phyloP scores from a whole-genome alignment of 2,113 vertebrate species.

The Pituophis catenifer region DNA sequence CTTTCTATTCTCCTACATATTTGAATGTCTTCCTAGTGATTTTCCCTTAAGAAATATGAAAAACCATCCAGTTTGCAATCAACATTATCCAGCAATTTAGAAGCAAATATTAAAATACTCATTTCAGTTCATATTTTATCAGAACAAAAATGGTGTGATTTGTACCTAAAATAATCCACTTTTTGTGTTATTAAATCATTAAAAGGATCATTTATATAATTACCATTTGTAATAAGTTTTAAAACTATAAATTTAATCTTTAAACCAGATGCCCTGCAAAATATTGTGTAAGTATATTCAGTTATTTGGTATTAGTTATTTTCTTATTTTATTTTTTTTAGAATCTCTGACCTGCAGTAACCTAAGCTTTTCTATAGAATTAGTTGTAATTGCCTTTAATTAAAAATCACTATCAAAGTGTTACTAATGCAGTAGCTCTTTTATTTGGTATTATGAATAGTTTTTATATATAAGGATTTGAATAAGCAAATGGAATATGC shows the following conservation, averaged over 20 bases:
- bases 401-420: not conserved
- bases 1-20: not conserved
- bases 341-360: not conserved
- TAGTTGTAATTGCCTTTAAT: not conserved
- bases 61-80: not conserved
- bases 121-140: constrained; percentile 31
- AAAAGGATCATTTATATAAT: constrained; percentile 28
- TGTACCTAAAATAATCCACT: not conserved
- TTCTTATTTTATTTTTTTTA: not conserved
- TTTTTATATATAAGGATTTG: not conserved
- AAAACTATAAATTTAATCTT: constrained; percentile 19
- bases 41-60: constrained; percentile 4
- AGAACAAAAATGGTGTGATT: not conserved
- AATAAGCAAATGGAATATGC: not conserved
- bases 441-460: not conserved
- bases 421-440: not conserved
- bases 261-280: constrained; percentile 23
- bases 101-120: constrained; percentile 15
- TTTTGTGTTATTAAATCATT: constrained; percentile 29
- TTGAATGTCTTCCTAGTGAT: not conserved
- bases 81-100: constrained; percentile 13
- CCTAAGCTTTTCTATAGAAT: not conserved
- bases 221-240: constrained; percentile 10
- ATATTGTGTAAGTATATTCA: not conserved
- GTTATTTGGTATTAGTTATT: not conserved